Percentiles rank a stretch among this genome's conserved stretches.
phyloP scores from a whole-genome alignment of 1,140 invertebrate species.

The Ctenoplectra terminalis region DNA sequence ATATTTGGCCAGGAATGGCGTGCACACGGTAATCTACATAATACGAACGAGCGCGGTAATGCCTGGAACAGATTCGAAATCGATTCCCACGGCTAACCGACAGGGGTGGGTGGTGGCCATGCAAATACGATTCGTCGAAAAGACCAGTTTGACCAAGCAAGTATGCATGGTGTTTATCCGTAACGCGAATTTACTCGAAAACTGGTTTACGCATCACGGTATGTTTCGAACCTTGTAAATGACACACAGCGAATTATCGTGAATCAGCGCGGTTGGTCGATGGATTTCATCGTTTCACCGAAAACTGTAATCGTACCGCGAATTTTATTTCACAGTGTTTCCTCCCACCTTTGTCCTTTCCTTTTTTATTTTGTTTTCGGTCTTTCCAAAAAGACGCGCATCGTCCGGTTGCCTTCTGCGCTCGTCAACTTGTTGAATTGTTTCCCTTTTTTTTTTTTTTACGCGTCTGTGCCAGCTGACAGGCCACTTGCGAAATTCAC shows the following conservation, averaged over 20 bases:
- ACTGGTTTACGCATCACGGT: not conserved
- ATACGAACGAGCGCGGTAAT: slow-evolving; percentile 17
- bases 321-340: not conserved
- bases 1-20: slow-evolving; percentile 29
- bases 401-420: not conserved
- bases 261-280: not conserved
- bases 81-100: not conserved
- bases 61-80: slow-evolving; percentile 26
- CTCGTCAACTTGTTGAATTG: slow-evolving; percentile 25
- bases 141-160: not conserved
- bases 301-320: not conserved
- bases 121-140: slow-evolving; percentile 7
- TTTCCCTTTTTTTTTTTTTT: slow-evolving; percentile 10
- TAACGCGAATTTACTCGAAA: slow-evolving; percentile 3
- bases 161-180: slow-evolving; percentile 10
- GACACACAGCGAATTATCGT: slow-evolving; percentile 14
- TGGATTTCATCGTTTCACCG: not conserved
- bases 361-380: not conserved
- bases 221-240: not conserved
- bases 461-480: not conserved
- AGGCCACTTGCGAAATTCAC: not conserved
- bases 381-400: not conserved
- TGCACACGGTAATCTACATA: slow-evolving; percentile 33
- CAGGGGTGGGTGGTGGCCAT: not conserved
- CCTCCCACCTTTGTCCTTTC: no score